Conservation (phyloP, 2,113 vertebrate genomes). For the Laticauda colubrina region DNA sequence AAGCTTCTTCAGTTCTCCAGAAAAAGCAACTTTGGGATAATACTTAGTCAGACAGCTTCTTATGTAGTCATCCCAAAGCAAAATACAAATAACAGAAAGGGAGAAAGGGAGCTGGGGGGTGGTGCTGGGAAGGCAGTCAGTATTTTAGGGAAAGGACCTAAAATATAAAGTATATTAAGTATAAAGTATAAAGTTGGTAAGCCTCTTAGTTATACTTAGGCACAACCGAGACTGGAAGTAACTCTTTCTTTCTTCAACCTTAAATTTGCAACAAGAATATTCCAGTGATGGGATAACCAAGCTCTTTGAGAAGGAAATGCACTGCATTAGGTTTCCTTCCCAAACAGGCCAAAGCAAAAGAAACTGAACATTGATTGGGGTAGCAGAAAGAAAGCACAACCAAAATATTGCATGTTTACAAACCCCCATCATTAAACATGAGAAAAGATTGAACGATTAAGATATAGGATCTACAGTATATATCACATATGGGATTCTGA, state of each 20-base stretch:
- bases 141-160: neutral
- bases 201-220: neutral
- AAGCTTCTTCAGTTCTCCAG: neutral
- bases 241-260: neutral
- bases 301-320: neutral
- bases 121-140: neutral
- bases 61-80: neutral
- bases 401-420: neutral
- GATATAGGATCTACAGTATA: neutral
- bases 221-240: neutral
- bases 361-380: neutral
- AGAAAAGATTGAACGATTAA: neutral
- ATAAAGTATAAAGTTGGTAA: neutral
- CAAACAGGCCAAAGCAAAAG: neutral
- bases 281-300: neutral
- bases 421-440: neutral
- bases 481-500: neutral
- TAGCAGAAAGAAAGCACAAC: neutral
- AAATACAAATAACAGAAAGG: neutral
- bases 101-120: neutral
- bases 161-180: too few relatives aligned
- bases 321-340: neutral
- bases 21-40: neutral
- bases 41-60: neutral
- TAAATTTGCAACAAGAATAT: neutral